Evolutionary conservation across 64 coral and sea anemone species (phyloP).

Genomic region (Actinia tenebrosa): DNA sequence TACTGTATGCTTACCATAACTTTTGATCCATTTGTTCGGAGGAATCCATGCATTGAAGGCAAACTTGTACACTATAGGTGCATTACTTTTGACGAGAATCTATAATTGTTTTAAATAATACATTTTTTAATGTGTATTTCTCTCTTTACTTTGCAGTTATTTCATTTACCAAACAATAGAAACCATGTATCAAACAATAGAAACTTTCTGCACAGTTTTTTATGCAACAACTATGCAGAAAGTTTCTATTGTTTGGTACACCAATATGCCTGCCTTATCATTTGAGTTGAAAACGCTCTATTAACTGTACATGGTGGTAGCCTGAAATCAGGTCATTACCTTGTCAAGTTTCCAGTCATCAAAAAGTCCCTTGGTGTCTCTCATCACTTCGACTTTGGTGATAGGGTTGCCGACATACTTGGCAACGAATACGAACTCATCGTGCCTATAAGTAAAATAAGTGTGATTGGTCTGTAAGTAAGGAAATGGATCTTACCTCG

Average conservation of each 20-base stretch:
- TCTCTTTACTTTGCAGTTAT: neutral
- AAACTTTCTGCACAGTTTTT: too few species aligned
- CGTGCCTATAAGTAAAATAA: neutral
- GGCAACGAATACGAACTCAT: neutral
- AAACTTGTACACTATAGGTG: neutral
- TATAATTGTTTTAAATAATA: neutral
- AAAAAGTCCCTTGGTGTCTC: neutral
- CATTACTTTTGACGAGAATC: neutral
- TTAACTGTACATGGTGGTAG: neutral
- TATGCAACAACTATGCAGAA: too few species aligned
- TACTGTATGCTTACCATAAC: slow-evolving; percentile 12
- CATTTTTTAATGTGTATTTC: neutral
- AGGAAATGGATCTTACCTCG: too few species aligned
- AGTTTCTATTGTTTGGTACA: too few species aligned
- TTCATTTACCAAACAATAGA: too few species aligned
- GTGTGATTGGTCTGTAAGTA: too few species aligned
- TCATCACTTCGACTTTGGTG: slow-evolving; percentile 15
- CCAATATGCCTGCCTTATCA: too few species aligned
- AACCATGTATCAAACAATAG: too few species aligned
- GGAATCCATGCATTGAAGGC: slow-evolving; percentile 17
- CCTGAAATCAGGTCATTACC: neutral
- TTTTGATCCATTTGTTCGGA: neutral
- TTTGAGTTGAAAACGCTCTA: too few species aligned
- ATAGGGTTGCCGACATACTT: slow-evolving; percentile 34
- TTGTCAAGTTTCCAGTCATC: slow-evolving; percentile 29